These are phyloP conservation scores for Cosmia pyralina DNA, from an alignment of 2,888 invertebrate genomes.

Conservation along the genomic window DNA sequence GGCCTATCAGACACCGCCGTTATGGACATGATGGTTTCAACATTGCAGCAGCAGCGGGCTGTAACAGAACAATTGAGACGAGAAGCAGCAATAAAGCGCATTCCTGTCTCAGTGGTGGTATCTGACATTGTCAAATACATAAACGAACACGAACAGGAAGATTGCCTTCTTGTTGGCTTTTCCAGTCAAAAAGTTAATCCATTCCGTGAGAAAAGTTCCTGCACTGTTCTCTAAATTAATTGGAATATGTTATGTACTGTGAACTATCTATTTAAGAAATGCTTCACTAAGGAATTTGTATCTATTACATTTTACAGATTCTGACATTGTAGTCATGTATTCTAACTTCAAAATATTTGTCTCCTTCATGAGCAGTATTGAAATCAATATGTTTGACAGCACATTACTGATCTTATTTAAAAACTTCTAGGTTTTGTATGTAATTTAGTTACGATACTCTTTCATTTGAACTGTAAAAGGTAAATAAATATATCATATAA, in stretches of 20 bases:
- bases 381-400: slow-evolving; percentile 23
- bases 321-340: slow-evolving; percentile 22
- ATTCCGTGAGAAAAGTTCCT: slow-evolving; percentile 97
- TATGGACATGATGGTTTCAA: slow-evolving; percentile 98
- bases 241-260: slow-evolving; percentile 34
- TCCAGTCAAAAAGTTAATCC: slow-evolving; percentile 98
- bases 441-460: slow-evolving; percentile 22
- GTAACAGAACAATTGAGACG: slow-evolving; percentile 98
- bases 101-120: slow-evolving; percentile 97
- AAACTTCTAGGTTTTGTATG: slow-evolving; percentile 3
- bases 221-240: slow-evolving; percentile 93
- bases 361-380: slow-evolving; percentile 3
- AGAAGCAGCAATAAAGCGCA: slow-evolving; percentile 96
- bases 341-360: slow-evolving; percentile 26
- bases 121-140: slow-evolving; percentile 97
- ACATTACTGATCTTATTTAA: background rate
- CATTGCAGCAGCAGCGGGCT: slow-evolving; percentile 97
- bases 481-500: slow-evolving; percentile 62
- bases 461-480: slow-evolving; percentile 38
- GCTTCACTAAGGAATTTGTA: slow-evolving; percentile 30
- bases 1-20: slow-evolving; percentile 97
- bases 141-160: slow-evolving; percentile 97
- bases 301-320: slow-evolving; percentile 8
- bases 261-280: slow-evolving; percentile 28
- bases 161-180: slow-evolving; percentile 97